Conservation (phyloP, 2,888 invertebrate species). For the Caenorhabditis zanzibari region DNA sequence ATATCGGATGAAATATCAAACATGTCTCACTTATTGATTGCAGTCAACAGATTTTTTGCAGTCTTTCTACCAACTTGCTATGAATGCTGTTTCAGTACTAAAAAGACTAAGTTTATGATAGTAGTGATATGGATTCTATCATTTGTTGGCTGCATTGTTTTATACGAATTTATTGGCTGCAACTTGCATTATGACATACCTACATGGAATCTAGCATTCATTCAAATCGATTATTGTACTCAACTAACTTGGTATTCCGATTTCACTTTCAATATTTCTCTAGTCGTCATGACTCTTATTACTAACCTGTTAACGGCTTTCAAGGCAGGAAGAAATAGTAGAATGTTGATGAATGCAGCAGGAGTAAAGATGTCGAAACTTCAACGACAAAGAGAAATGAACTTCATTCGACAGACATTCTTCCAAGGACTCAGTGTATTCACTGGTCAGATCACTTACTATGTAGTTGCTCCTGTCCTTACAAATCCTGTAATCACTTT, state of each 20-base stretch:
- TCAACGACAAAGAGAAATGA: slow-evolving; percentile 34
- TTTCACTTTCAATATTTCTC: slow-evolving; percentile 33
- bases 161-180: slow-evolving; percentile 36
- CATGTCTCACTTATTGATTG: slow-evolving; percentile 31
- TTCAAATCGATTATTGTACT: slow-evolving; percentile 2
- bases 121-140: slow-evolving; percentile 18
- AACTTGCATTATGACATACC: slow-evolving; percentile 26
- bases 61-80: slow-evolving; percentile 18
- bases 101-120: slow-evolving; percentile 5
- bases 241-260: slow-evolving; percentile 40
- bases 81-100: slow-evolving; percentile 16
- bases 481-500: slow-evolving; percentile 13
- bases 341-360: slow-evolving; percentile 52
- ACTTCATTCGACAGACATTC: slow-evolving; percentile 38
- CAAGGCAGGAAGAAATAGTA: slow-evolving; percentile 36
- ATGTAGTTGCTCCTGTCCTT: slow-evolving; percentile 33
- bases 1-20: slow-evolving; percentile 38
- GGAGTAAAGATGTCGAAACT: slow-evolving; percentile 41
- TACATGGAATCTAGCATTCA: slow-evolving; percentile 25
- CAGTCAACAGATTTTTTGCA: slow-evolving; percentile 42
- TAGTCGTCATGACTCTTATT: slow-evolving; percentile 19
- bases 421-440: slow-evolving; percentile 41
- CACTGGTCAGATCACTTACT: slow-evolving; percentile 45
- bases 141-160: background rate
- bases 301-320: slow-evolving; percentile 34